Evolutionary conservation across 2,888 invertebrate species (phyloP), one percentile per base, ranked within the genome.

Genomic region (Sclerodermus sp.): DNA sequence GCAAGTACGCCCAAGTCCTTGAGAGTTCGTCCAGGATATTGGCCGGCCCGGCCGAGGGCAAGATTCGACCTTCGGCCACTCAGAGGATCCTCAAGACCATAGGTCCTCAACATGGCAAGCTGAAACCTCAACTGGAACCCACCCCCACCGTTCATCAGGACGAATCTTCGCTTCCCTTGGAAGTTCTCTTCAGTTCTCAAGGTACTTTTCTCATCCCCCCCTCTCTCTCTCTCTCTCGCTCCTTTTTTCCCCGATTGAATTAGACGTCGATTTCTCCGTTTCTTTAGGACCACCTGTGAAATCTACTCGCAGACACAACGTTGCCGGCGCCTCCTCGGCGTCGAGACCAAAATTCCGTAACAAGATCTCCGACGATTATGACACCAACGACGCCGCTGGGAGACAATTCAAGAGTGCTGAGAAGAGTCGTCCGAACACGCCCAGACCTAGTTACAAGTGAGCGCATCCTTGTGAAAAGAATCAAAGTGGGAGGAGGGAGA

Each of bases 1-100:
- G 91, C 34, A 93, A 93, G 79, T 93, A 93, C 75, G 92, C 93
- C 2, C 93, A 93, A 79, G 88, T 83, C 60, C 79, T 93, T 29
- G 91, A 91, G 70, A 91, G 91, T 68, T 89, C 90, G 36, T 90
- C 92, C 0, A 87, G 87, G 69, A 79, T 89, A 34, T 77, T 86
- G 50, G 65, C 70, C 9, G 58, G 59, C 2, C 53, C 60, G 0
- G 53, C 56, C 1, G 84, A 85, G 68, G 82, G 80, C 6, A 88
- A 87, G 79, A 87, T 89, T 55, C 82, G 84, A 37, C 86, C 89
- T 0, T 83, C 86, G 32, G 85, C 84, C 36, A 82, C 87, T 0
- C 82, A 87, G 47, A 83, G 88, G 66, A 88, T 90, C 50, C 73
- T 90, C 40, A 90, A 91, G 80, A 91, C 91, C 0, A 85, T 87